Evolutionary conservation across 2,888 invertebrate genomes (phyloP).

Genomic region (Octodonta nipae): DNA sequence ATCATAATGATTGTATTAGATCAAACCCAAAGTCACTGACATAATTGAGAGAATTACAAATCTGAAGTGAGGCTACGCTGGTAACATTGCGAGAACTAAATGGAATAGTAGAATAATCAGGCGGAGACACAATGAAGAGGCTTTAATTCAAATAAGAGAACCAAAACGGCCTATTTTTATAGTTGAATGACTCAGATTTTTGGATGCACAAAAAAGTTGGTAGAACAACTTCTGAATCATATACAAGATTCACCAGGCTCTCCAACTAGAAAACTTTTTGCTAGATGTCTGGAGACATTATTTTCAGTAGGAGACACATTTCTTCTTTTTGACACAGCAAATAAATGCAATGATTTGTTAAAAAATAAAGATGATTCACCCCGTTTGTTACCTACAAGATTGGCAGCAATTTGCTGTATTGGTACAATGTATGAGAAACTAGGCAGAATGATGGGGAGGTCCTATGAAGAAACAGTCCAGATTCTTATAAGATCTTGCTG

Average conservation of each 20-base stretch:
- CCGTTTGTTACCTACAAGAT: slow-evolving; percentile 80
- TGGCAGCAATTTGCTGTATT: slow-evolving; percentile 92
- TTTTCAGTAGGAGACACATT: slow-evolving; percentile 97
- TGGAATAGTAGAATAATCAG: too few species aligned
- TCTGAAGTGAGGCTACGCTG: too few species aligned
- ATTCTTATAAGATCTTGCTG: slow-evolving; percentile 80
- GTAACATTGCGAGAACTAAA: too few species aligned
- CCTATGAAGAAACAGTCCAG: slow-evolving; percentile 93
- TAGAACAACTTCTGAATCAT: slow-evolving; percentile 81
- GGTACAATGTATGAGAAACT: slow-evolving; percentile 97
- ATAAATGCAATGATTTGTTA: slow-evolving; percentile 93
- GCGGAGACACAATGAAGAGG: slow-evolving; percentile 98
- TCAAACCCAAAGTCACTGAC: too few species aligned
- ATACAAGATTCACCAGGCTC: slow-evolving; percentile 86
- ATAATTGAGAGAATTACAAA: too few species aligned
- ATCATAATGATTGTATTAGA: too few species aligned
- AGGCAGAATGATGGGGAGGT: slow-evolving; percentile 96
- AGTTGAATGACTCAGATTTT: slow-evolving; percentile 93
- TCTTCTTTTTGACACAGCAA: slow-evolving; percentile 89
- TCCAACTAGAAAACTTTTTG: slow-evolving; percentile 81
- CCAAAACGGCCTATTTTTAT: slow-evolving; percentile 91
- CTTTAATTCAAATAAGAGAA: slow-evolving; percentile 80
- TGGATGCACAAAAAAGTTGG: slow-evolving; percentile 91
- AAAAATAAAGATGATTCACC: slow-evolving; percentile 96
- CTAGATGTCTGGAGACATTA: slow-evolving; percentile 80